Base-by-base conservation (phyloP, 2,797 vertebrate genomes). In the Danionella dracula region DNA sequence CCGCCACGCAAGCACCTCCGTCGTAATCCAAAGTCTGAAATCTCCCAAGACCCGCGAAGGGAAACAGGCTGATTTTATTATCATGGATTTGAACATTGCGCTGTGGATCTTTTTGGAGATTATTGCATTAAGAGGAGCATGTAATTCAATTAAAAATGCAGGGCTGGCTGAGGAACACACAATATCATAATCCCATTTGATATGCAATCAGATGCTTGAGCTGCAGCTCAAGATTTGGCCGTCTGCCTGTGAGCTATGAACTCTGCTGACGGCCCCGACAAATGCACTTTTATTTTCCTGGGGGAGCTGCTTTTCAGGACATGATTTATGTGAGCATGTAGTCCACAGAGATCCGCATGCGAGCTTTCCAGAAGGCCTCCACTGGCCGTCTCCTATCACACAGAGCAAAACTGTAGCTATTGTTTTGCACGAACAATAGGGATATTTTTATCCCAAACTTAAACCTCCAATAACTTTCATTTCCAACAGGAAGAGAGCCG, bases 81-180 rank as follows among this genome's bases (percentile, higher is more conserved):
- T 61, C 81, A 86, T 83, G 85, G 87, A 89, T 85, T 86, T 68
- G 73, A 63, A 76, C 78, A 80, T 84, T 78, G 84, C 72, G 76
- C 69, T 77, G 75, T 74, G 78, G 81, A 82, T 86, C 80, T 83
- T 81, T n/a, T 80, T 79, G 68, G 68, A 76, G 77, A 79, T 86
- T 87, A 89, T 86, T 86, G 79, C 79, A 87, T 88, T 89, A 86
- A 84, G 85, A 82, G 66, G 65, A 65, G 73, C 50, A 66, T 80
- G 78, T 84, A 87, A 89, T 86, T 72, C 71, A 75, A 84, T 89
- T 87, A 85, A 78, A 75, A 84, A 79, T 78, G 76, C 50, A 55
- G 59, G 67, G 72, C 57, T 81, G 67, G 72, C 57, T 81, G 78
- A 73, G 72, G 70, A 74, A 81, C 63, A 63, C 74, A 79, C 62